Conservation (phyloP, 2,888 invertebrate species). For the Villa cingulata region DNA sequence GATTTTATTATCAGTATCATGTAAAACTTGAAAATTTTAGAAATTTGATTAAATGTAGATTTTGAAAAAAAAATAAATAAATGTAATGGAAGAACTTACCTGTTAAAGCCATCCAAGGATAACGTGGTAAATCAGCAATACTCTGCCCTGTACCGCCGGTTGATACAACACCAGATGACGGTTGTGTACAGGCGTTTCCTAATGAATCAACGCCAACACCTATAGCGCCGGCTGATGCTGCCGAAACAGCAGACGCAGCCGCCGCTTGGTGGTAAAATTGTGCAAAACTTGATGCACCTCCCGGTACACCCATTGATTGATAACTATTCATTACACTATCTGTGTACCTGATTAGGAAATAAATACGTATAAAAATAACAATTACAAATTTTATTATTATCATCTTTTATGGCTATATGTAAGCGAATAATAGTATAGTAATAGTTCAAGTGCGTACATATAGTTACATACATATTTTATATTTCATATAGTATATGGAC, state of each 20-base stretch:
- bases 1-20: too few species aligned
- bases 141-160: constrained; percentile 57
- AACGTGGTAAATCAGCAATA: constrained; percentile 82
- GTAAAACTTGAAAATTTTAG: too few species aligned
- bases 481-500: too few species aligned
- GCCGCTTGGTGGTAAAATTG: constrained; percentile 83
- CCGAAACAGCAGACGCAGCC: constrained; percentile 50
- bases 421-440: too few species aligned
- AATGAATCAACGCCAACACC: constrained; percentile 63
- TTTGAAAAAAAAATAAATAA: too few species aligned
- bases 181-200: constrained; percentile 65
- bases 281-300: constrained; percentile 42
- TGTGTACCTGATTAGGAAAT: constrained; percentile 27
- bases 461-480: too few species aligned
- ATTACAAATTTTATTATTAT: too few species aligned
- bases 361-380: too few species aligned
- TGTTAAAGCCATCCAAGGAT: constrained; percentile 95
- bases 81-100: too few species aligned
- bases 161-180: constrained; percentile 46
- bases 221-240: constrained; percentile 61
- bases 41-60: too few species aligned
- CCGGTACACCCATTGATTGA: constrained; percentile 39
- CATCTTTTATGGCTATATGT: too few species aligned
- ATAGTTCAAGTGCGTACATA: too few species aligned
- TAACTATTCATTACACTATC: constrained; percentile 38